These are phyloP conservation scores for Papilio dardanus DNA, from an alignment of 1,140 invertebrate species.

Conservation along the genomic window DNA sequence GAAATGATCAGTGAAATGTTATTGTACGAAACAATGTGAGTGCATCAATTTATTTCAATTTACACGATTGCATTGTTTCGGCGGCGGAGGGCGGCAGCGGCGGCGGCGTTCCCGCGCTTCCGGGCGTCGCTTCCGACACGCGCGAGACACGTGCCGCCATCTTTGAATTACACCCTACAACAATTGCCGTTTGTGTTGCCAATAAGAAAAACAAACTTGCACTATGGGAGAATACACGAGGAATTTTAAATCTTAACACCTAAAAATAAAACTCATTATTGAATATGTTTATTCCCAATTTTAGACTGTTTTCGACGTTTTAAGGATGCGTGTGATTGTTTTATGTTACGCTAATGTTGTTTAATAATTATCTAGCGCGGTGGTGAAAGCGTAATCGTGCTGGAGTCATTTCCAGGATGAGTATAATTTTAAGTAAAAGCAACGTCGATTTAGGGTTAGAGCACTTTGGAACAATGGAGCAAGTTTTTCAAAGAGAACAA, in stretches of 20 bases:
- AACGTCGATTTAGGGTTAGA: constrained; percentile 44
- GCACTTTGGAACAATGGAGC: constrained; percentile 2
- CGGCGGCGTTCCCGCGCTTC: constrained; percentile 70
- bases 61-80: constrained; percentile 78
- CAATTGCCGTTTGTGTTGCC: constrained; percentile 64
- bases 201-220: constrained; percentile 59
- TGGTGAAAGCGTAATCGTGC: constrained; percentile 55
- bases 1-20: constrained; percentile 51
- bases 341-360: constrained; percentile 74
- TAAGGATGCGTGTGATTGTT: constrained; percentile 60
- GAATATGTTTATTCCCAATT: not conserved
- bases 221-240: constrained; percentile 24
- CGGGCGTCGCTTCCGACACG: constrained; percentile 75
- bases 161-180: constrained; percentile 74
- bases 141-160: constrained; percentile 76
- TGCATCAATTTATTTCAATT: constrained; percentile 82
- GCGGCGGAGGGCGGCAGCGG: constrained; percentile 63
- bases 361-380: constrained; percentile 74
- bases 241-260: constrained; percentile 40
- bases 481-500: not conserved
- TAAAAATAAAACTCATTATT: constrained; percentile 42
- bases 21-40: constrained; percentile 65
- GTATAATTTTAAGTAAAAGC: constrained; percentile 66
- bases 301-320: constrained; percentile 43
- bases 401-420: constrained; percentile 52